Evolutionary conservation across 2,797 vertebrate genomes (phyloP), one percentile per base, ranked within the genome.

Genomic region (Protosalanx chinensis): DNA sequence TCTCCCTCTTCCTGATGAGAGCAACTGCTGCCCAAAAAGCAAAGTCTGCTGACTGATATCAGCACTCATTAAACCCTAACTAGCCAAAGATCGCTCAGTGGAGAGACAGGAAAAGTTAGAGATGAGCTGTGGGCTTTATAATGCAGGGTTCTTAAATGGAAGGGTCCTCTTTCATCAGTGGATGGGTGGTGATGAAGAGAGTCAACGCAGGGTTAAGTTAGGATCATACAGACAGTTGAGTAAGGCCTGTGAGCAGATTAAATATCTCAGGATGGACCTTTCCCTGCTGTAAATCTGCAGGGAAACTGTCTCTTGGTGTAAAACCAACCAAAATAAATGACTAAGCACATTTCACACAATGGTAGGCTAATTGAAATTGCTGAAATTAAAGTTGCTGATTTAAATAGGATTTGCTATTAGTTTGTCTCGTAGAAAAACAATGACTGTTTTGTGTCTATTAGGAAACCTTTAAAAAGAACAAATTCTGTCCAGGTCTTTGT

Each of bases 11-110:
- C 71, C 60, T 76, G 76, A 85, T 79, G 77, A 79, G 73, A 80
- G 73, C 65, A 74, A 73, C 67, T 49, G 67, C 80, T 80, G 79
- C 80, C 77, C 72, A 79, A 76, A 76, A 74, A 76, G 56, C 53
- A 30, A 23, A 37, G 80, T 70, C 65, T 84, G 46, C 6, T 76
- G 80, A 87, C 83, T 30, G 7, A 46, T 83, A 81, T 86, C 83
- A 82, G 81, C 82, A 84, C 76, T 88, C 81, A 88, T 88, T 88
- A 86, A 82, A 85, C n/a, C 73, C 72, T 73, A 80, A 78, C 73
- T 76, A 78, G 72, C 72, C 70, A 72, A 64, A 78, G 76, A 67
- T 71, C 72, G 79, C 78, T 82, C 68, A 51, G 76, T 33, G 51
- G 41, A 84, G 73, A 72, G 62, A 63, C 62, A 73, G 53, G 82